These are phyloP conservation scores for Aythya fuligula DNA, from an alignment of 2,797 vertebrate genomes.

Conservation along the genomic window DNA sequence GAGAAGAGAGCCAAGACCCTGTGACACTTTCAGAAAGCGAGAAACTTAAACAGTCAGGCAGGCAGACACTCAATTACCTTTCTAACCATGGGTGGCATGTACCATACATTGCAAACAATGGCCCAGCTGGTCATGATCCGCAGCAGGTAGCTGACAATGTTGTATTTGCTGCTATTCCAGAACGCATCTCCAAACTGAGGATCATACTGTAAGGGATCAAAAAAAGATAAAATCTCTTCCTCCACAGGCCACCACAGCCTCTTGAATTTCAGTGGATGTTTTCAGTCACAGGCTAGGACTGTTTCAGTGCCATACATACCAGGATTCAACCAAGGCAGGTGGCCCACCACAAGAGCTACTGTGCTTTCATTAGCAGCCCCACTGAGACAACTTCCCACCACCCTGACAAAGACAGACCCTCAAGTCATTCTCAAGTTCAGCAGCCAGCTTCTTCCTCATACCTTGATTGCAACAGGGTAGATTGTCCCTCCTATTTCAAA, in stretches of 20 bases:
- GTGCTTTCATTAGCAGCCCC: background rate
- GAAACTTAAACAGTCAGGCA: background rate
- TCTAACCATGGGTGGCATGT: constrained; percentile 91
- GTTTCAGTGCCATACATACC: background rate
- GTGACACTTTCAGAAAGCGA: background rate
- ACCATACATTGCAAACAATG: constrained; percentile 95
- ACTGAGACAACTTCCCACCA: background rate
- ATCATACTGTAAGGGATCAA: constrained; percentile 85
- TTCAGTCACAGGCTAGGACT: background rate
- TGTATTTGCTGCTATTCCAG: constrained; percentile 96
- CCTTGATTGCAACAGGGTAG: constrained; percentile 95
- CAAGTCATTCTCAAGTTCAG: background rate
- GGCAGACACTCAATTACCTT: constrained; percentile 79
- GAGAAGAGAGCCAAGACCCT: too few relatives aligned
- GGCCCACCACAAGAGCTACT: background rate
- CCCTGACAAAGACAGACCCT: background rate
- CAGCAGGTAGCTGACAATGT: constrained; percentile 92
- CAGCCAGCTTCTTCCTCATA: constrained; percentile 55
- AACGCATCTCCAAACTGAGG: constrained; percentile 95
- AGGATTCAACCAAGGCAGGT: accelerated
- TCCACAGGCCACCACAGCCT: background rate
- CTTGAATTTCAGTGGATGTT: background rate
- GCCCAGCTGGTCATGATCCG: constrained; percentile 98
- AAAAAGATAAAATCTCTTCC: background rate
- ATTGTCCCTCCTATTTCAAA: constrained; percentile 96